Evolutionary conservation across 2,888 invertebrate genomes (phyloP).

Genomic region (Ashinkailepas kermadecensis): DNA sequence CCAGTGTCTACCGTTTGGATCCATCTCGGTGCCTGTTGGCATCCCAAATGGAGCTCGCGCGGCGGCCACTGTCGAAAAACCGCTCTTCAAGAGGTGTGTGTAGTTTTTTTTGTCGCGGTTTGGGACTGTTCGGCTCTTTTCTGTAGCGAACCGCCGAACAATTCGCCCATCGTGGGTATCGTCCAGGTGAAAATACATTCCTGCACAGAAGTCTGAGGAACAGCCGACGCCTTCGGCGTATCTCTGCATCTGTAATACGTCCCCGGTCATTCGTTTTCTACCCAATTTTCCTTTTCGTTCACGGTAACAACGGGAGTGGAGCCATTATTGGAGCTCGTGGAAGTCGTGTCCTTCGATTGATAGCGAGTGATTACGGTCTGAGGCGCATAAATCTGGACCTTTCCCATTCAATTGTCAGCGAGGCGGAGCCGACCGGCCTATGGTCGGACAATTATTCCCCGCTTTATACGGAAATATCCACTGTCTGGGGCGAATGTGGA

Average conservation of each 20-base stretch:
- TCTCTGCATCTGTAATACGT: not conserved
- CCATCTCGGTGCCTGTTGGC: too few species aligned
- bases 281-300: not conserved
- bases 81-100: too few species aligned
- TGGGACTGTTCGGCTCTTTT: not conserved
- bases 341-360: not conserved
- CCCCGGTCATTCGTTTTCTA: not conserved
- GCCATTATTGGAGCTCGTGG: not conserved
- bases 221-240: not conserved
- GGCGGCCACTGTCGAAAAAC: too few species aligned
- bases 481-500: too few species aligned
- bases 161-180: not conserved
- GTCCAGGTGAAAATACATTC: not conserved
- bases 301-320: not conserved
- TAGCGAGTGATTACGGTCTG: not conserved
- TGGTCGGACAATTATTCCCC: not conserved
- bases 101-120: not conserved
- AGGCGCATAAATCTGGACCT: constrained; percentile 1
- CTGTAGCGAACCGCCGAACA: not conserved
- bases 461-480: not conserved
- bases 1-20: too few species aligned
- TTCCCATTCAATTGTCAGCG: constrained; percentile 13
- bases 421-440: not conserved
- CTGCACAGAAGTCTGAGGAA: not conserved
- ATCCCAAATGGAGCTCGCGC: too few species aligned